These are phyloP conservation scores for Orycteropus afer DNA, from an alignment of 2,113 vertebrate genomes.

Conservation along the genomic window DNA sequence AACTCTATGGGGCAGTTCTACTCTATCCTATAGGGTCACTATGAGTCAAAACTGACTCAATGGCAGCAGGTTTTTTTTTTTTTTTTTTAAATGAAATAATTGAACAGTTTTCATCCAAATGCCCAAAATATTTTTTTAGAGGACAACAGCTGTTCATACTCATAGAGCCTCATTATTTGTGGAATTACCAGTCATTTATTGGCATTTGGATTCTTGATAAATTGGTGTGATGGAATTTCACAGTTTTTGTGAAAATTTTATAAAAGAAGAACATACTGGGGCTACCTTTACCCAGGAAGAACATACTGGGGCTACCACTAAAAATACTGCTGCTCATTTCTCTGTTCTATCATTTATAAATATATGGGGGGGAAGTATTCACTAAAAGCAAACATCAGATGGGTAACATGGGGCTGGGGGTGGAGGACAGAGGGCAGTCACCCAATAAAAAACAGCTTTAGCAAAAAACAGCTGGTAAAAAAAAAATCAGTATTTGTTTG, in stretches of 20 bases:
- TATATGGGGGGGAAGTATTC: not conserved
- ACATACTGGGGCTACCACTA: not conserved
- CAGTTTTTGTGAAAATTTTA: not conserved
- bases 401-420: not conserved
- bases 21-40: too few species aligned
- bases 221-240: not conserved
- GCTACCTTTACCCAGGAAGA: not conserved
- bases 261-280: not conserved
- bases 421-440: not conserved
- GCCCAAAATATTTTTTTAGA: not conserved
- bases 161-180: constrained; percentile 45
- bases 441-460: constrained; percentile 3
- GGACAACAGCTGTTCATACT: not conserved
- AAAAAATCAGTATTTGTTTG: not conserved
- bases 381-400: not conserved
- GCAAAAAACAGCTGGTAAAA: not conserved
- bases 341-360: not conserved
- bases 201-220: constrained; percentile 34
- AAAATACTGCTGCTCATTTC: constrained; percentile 46
- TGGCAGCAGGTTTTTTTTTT: too few species aligned
- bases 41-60: too few species aligned
- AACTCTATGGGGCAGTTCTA: too few species aligned
- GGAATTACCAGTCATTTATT: constrained; percentile 28
- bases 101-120: constrained; percentile 25
- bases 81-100: too few species aligned